These are phyloP conservation scores for Rhea americana DNA, from an alignment of 2,113 vertebrate species.

Conservation along the genomic window DNA sequence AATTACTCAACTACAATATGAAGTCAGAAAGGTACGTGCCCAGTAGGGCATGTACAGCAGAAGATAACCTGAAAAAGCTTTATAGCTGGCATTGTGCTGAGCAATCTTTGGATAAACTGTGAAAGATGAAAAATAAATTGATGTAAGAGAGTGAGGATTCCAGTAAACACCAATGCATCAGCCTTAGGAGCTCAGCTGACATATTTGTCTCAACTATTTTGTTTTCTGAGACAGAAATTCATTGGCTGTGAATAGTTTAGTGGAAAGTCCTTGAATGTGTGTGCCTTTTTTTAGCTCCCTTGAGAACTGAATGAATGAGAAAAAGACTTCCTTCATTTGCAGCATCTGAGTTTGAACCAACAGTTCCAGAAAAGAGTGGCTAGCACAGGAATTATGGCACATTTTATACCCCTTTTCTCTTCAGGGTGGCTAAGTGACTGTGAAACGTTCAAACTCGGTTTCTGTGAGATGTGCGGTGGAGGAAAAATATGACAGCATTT, in stretches of 20 bases:
- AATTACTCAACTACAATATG: background rate
- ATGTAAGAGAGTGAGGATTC: background rate
- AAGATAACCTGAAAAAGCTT: background rate
- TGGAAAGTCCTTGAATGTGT: background rate
- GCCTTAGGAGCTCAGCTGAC: background rate
- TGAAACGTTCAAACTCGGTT: background rate
- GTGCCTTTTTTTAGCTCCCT: background rate
- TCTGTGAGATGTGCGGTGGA: background rate
- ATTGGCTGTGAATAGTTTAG: background rate
- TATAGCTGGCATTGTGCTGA: accelerated
- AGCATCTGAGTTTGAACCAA: background rate
- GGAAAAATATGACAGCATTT: slow-evolving; percentile 14
- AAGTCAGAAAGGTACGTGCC: background rate
- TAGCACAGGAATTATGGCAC: background rate
- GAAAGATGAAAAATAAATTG: background rate
- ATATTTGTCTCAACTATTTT: background rate
- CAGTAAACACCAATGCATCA: background rate
- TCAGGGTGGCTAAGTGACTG: background rate
- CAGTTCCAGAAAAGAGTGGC: background rate
- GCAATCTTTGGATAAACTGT: background rate
- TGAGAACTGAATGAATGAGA: background rate
- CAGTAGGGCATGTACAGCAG: background rate
- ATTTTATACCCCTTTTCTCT: background rate
- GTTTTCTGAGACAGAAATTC: background rate
- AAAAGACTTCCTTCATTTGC: background rate